phyloP scores from a whole-genome alignment of 2,113 vertebrate genomes.

The Gorsachius goisagi region DNA sequence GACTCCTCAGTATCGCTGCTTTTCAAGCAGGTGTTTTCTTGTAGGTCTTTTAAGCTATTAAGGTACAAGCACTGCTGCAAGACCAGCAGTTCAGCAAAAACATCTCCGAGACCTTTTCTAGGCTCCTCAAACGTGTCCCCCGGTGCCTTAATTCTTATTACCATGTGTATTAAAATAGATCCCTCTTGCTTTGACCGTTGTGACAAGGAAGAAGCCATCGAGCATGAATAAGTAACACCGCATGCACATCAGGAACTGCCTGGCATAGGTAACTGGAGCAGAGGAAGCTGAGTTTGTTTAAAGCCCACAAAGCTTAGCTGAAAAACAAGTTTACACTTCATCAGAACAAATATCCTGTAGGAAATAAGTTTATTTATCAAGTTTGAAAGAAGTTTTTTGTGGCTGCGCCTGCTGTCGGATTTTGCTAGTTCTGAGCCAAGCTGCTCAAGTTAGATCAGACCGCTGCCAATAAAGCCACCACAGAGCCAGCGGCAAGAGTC shows the following conservation, averaged over 20 bases:
- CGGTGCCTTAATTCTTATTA: background rate
- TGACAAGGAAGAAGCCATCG: background rate
- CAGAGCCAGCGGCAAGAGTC: background rate
- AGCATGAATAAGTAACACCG: background rate
- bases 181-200: background rate
- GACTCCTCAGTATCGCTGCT: background rate
- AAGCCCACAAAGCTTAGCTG: background rate
- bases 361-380: background rate
- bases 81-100: background rate
- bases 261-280: background rate
- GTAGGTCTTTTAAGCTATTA: background rate
- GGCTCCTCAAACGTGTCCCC: background rate
- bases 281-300: background rate
- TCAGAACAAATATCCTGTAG: conserved; percentile 33
- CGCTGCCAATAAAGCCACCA: background rate
- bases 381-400: background rate
- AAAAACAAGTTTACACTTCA: conserved; percentile 27
- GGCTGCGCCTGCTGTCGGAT: background rate
- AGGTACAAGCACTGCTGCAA: background rate
- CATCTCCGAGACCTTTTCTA: background rate
- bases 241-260: background rate
- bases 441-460: background rate
- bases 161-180: background rate
- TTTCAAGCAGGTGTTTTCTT: background rate
- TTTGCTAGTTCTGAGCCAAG: background rate